These are phyloP conservation scores for Pantherophis guttatus DNA, from an alignment of 2,113 vertebrate species.

Conservation along the genomic window DNA sequence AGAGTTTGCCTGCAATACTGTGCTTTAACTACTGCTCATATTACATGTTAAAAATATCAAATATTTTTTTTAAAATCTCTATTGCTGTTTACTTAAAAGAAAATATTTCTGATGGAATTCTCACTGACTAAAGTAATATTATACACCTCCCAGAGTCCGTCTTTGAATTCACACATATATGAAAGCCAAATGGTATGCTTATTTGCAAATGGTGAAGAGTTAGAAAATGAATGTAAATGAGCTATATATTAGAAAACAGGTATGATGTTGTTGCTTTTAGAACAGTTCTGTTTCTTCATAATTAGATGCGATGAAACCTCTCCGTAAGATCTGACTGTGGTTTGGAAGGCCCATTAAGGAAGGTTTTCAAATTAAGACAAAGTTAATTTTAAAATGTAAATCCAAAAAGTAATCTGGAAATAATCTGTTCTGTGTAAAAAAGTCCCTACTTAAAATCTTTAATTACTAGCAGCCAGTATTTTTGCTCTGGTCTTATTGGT, in stretches of 20 bases:
- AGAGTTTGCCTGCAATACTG: too few relatives aligned
- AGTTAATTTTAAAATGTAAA: not conserved
- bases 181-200: not conserved
- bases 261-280: not conserved
- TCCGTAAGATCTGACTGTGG: not conserved
- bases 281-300: not conserved
- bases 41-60: not conserved
- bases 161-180: too few relatives aligned
- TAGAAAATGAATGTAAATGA: not conserved
- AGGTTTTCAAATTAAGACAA: not conserved
- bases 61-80: not conserved
- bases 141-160: too few relatives aligned
- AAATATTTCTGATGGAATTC: not conserved
- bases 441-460: not conserved
- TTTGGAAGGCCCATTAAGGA: not conserved
- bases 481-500: not conserved
- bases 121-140: not conserved
- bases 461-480: not conserved
- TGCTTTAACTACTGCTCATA: too few relatives aligned
- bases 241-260: not conserved
- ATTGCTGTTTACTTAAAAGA: not conserved
- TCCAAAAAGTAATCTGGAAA: not conserved
- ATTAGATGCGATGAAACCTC: not conserved
- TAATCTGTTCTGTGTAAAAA: not conserved
- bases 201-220: not conserved